Percentiles rank a stretch among this genome's conserved stretches.
phyloP scores from a whole-genome alignment of 2,113 vertebrate genomes.

The Lophius piscatorius region DNA sequence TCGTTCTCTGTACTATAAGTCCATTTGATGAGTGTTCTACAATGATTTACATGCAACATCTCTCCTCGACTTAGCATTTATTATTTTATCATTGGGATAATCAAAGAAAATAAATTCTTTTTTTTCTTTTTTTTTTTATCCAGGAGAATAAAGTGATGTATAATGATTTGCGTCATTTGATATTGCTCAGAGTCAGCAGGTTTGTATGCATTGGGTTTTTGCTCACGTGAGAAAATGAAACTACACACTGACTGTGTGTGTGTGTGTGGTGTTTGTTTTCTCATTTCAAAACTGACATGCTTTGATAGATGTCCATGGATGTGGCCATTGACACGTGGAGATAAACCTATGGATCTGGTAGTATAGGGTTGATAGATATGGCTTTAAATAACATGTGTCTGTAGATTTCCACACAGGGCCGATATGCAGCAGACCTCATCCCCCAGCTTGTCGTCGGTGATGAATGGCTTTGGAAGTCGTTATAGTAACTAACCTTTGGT shows the following conservation, averaged over 20 bases:
- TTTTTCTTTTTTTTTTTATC: conserved; percentile 15
- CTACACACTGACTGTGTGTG: conserved; percentile 10
- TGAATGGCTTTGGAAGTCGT: conserved; percentile 39
- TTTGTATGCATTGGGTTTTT: conserved; percentile 34
- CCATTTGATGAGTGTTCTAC: no score
- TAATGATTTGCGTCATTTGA: conserved; percentile 28
- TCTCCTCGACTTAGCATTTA: no score
- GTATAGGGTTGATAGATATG: conserved; percentile 54
- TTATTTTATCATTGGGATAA: no score
- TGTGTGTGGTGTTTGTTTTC: conserved; percentile 52
- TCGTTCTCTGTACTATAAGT: no score
- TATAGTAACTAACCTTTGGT: conserved; percentile 44
- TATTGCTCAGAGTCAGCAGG: conserved; percentile 35
- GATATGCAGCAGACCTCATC: conserved; percentile 47
- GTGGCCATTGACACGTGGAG: conserved; percentile 36
- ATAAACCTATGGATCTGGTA: conserved; percentile 60
- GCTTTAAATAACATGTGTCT: conserved; percentile 52
- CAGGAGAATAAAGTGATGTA: conserved; percentile 21
- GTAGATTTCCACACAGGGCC: conserved; percentile 32
- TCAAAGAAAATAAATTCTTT: conserved; percentile 25
- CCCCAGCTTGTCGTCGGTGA: conserved; percentile 58
- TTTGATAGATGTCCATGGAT: conserved; percentile 58
- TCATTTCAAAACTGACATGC: conserved; percentile 54
- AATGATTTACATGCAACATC: no score
- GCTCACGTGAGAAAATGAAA: conserved; percentile 42